Evolutionary conservation across 2,888 invertebrate genomes (phyloP), one percentile per base, ranked within the genome.

Genomic region (Cheilosia grossa): DNA sequence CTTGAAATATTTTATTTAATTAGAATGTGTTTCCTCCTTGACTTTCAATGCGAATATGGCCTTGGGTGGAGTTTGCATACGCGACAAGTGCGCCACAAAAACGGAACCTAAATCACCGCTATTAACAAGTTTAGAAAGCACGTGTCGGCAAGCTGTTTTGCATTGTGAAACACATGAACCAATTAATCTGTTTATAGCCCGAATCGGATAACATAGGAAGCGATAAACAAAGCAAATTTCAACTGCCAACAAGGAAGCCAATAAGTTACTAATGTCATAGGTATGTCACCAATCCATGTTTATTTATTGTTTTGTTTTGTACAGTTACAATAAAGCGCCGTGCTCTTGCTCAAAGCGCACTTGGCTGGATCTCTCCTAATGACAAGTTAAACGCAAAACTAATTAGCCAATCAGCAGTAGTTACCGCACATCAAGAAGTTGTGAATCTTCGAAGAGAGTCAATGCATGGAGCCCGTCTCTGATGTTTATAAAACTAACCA

Each of bases 141-240:
- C 63, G 73, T 73, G 73, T 21, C n/a, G 17, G 4, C 27, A n/a
- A 21, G 30, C 42, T 24, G 21, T 33, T 73, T 63, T 73, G 15
- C 61, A 73, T 44, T 54, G 63, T 17, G 42, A 33, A 40, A 58
- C 56, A 58, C 30, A 54, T 19, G 51, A 27, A 54, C 21, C 53
- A 42, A 44, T 30, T 54, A 54, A 42, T 44, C 37, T n/a, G 21
- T 15, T 24, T 7, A 30, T n/a, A 40, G 40, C 27, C 51, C 53
- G 9, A 17, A 17, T 40, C 24, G 51, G 17, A 51, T 64, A 51
- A 49, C 30, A 58, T 1, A 10, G 33, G 27, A 42, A 40, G 21
- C 15, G 27, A 27, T 37, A 37, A 61, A 44, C 42, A 30, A 47
- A 47, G 30, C 13, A 30, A 47, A 30, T 6, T 63, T 30, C 6